Evolutionary conservation across 2,888 invertebrate species (phyloP).

Genomic region (Andricus quercusramuli): DNA sequence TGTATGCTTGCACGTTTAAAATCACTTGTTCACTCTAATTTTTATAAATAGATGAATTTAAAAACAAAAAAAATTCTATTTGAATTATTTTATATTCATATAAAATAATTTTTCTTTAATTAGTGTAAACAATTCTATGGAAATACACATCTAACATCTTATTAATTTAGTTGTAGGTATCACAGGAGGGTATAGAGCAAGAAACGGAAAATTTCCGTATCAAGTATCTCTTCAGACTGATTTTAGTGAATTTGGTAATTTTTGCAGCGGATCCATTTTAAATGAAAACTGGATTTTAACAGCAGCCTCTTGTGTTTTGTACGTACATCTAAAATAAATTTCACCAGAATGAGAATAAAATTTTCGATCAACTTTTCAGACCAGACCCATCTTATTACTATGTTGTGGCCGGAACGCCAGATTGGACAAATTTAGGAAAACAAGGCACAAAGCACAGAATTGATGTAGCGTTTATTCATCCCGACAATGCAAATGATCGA

Average conservation of each 20-base stretch:
- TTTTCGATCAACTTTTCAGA: background rate
- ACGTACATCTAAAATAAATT: background rate
- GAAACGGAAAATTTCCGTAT: slow-evolving; percentile 14
- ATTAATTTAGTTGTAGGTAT: background rate
- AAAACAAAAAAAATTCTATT: too few species aligned
- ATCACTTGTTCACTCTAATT: too few species aligned
- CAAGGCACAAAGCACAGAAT: background rate
- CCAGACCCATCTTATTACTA: background rate
- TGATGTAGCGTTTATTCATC: background rate
- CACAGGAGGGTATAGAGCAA: background rate
- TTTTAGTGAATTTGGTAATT: background rate
- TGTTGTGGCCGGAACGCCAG: slow-evolving; percentile 2
- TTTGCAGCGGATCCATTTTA: slow-evolving; percentile 17
- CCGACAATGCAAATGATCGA: background rate
- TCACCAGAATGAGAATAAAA: background rate
- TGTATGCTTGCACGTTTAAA: too few species aligned
- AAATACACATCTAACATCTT: background rate
- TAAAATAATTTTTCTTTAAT: too few species aligned
- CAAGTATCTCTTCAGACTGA: slow-evolving; percentile 15
- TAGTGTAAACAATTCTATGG: too few species aligned
- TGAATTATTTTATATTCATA: too few species aligned
- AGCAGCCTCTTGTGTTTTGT: slow-evolving; percentile 19
- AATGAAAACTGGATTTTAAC: slow-evolving; percentile 27
- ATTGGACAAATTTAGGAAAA: slow-evolving; percentile 16
- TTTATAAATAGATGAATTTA: too few species aligned